Percentiles rank a stretch among this genome's conserved stretches.
These are phyloP conservation scores for Unio delphinus DNA, from an alignment of 2,888 invertebrate species.

Conservation along the genomic window DNA sequence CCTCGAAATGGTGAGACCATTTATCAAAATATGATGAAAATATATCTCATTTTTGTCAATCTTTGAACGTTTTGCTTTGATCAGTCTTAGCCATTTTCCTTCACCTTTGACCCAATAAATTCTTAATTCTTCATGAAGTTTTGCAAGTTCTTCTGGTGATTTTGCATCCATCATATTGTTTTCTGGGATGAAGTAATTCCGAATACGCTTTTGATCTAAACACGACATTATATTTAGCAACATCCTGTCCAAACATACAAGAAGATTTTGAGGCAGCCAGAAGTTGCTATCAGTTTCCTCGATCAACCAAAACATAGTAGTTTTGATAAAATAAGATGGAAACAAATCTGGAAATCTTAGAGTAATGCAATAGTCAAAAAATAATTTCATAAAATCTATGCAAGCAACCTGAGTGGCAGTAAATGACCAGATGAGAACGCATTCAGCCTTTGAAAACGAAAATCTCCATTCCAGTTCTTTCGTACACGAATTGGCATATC, in stretches of 20 bases:
- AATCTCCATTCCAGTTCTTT: slow-evolving; percentile 9
- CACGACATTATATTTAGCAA: background rate
- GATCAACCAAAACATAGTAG: slow-evolving; percentile 6
- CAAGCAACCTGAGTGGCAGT: slow-evolving; percentile 1
- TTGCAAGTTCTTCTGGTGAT: background rate
- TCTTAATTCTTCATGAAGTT: background rate
- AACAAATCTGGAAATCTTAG: slow-evolving; percentile 4
- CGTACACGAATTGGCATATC: background rate
- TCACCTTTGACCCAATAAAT: background rate
- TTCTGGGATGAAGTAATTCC: slow-evolving; percentile 3
- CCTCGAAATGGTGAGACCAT: background rate
- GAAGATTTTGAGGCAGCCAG: slow-evolving; percentile 1
- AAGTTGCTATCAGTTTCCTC: slow-evolving; percentile 1
- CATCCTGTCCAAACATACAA: background rate
- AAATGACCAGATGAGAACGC: slow-evolving; percentile 5
- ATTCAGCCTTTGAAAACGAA: slow-evolving; percentile 4
- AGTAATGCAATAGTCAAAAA: background rate
- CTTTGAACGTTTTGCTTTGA: background rate
- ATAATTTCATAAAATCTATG: slow-evolving; percentile 2
- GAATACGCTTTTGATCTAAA: background rate
- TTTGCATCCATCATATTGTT: slow-evolving; percentile 11
- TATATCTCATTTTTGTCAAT: slow-evolving; percentile 6
- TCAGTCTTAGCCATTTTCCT: background rate
- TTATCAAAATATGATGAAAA: slow-evolving; percentile 1
- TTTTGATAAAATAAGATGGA: slow-evolving; percentile 10